Base-by-base conservation (phyloP, 2,888 invertebrate species). In the Erannis defoliaria region DNA sequence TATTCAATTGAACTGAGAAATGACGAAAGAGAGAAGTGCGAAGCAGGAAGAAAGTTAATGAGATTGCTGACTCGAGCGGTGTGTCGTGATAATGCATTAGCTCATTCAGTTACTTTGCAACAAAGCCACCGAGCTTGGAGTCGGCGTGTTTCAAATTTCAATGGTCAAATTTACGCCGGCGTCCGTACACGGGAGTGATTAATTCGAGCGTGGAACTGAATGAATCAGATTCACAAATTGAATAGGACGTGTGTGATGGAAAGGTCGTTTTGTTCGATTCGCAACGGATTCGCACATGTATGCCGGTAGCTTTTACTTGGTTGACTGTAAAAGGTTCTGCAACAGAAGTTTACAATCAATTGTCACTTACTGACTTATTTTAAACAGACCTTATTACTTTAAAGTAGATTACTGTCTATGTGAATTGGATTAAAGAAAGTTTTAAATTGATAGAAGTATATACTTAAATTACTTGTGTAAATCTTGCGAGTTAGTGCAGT, bases 81-180 rank as follows among this genome's bases (percentile, higher is more conserved):
- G 64, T 64, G 59, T 66, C 67, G 72, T 72, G 74, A 77, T 78
- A 77, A 82, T 78, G 81, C 70, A 76, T 81, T 74, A 74, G 70
- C 68, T 71, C 67, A 64, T 76, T 64, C 63, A 53, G 71, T 75
- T 73, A 70, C 73, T 73, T 67, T 33, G 37, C 9, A 18, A 46
- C 37, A 35, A 49, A 33, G 49, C 35, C 16, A 42, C 19, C 26
- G 35, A 14, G 42, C 31, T 29, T 9, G 19, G 45, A 29, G 31
- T 38, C 10, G 26, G 50, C 64, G 56, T 73, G 66, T 74, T 76
- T 67, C 62, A 64, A 72, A 74, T 76, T 67, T 71, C 69, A 71
- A 60, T 61, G 70, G 64, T 68, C 68, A 71, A 53, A 59, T 40
- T 51, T 31, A 8, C 19, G 18, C 43, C 46, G 8, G 29, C 14